These are phyloP conservation scores for Graptemys geographica DNA, from an alignment of 2,797 vertebrate genomes.

Conservation along the genomic window DNA sequence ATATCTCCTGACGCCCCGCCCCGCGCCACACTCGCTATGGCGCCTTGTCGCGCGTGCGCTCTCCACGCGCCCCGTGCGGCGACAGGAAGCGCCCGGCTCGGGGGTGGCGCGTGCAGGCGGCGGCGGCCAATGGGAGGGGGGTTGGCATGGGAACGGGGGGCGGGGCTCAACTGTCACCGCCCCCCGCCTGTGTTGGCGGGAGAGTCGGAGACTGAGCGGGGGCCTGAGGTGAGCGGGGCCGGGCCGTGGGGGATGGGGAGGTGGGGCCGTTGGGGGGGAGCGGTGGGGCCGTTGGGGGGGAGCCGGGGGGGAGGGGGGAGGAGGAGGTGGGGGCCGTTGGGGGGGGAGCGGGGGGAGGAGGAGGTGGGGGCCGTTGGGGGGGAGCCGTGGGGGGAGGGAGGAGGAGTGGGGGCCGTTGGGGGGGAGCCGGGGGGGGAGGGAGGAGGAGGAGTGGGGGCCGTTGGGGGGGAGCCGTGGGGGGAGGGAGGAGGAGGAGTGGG, in stretches of 20 bases:
- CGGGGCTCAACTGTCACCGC: not conserved
- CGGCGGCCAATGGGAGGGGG: not conserved
- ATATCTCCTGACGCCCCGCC: too few species aligned
- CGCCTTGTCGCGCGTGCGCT: not conserved
- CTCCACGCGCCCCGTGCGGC: not conserved
- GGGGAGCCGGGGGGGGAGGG: too few species aligned
- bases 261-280: too few species aligned
- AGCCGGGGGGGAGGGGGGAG: not conserved
- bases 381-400: not conserved
- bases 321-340: not conserved
- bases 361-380: too few species aligned
- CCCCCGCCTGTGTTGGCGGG: conserved; percentile 64
- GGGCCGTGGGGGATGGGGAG: not conserved
- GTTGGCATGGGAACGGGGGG: not conserved
- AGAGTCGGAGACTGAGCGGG: conserved; percentile 54
- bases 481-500: too few species aligned
- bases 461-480: too few species aligned
- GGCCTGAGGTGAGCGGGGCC: not conserved
- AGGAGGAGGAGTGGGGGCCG: too few species aligned
- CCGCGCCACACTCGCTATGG: not conserved
- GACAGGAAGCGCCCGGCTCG: not conserved
- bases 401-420: too few species aligned
- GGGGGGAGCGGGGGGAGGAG: not conserved
- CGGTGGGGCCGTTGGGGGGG: not conserved
- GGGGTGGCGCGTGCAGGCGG: not conserved